Conservation (phyloP, 2,888 invertebrate genomes). For the Scelioninae gen. 2 region DNA sequence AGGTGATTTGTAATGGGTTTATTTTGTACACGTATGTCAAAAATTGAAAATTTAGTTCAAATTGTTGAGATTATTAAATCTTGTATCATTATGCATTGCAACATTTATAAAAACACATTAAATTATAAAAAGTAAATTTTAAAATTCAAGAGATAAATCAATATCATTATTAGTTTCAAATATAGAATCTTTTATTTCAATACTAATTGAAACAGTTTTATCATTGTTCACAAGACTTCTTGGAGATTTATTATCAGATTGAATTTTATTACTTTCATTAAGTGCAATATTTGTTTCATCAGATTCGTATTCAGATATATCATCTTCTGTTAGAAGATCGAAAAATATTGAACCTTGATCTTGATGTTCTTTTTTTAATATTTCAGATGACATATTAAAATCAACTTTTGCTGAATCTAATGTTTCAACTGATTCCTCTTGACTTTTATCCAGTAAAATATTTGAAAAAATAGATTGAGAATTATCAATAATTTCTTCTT, state of each 20-base stretch:
- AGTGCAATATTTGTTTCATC: not conserved
- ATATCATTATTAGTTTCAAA: conserved; percentile 58
- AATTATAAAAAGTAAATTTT: conserved; percentile 17
- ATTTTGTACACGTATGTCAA: too few species aligned
- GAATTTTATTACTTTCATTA: not conserved
- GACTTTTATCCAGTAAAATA: not conserved
- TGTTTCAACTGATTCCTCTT: not conserved
- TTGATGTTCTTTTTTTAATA: not conserved
- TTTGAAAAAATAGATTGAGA: not conserved
- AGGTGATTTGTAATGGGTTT: too few species aligned
- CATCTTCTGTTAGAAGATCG: conserved; percentile 18
- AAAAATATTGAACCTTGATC: conserved; percentile 10
- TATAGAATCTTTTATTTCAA: conserved; percentile 15
- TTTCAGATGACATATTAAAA: not conserved
- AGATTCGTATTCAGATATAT: not conserved
- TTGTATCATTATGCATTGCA: too few species aligned
- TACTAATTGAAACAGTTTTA: conserved; percentile 1
- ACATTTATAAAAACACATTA: not conserved
- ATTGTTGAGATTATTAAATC: too few species aligned
- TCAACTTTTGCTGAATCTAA: not conserved
- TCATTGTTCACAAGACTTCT: too few species aligned
- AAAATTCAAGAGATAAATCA: conserved; percentile 62
- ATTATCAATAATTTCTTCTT: not conserved
- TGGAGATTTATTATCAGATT: not conserved
- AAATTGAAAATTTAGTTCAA: too few species aligned